These are phyloP conservation scores for Cynopterus brachyotis DNA, from an alignment of 2,113 vertebrate genomes.

Conservation along the genomic window DNA sequence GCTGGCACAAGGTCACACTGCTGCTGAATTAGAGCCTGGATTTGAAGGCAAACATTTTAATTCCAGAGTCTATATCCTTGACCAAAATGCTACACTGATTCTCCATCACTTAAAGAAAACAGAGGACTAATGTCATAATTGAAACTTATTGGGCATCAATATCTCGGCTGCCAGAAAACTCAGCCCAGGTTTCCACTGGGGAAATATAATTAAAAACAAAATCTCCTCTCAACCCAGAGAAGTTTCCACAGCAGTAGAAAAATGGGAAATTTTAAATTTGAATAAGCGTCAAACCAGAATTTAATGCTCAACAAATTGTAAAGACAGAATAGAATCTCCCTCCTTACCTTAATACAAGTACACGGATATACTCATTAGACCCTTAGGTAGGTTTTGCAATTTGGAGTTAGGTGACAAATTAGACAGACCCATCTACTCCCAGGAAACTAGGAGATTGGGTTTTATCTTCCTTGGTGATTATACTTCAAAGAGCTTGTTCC, in stretches of 20 bases:
- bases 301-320: neutral
- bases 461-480: neutral
- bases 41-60: neutral
- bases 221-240: neutral
- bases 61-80: neutral
- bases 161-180: neutral
- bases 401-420: neutral
- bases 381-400: neutral
- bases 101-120: neutral
- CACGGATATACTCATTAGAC: neutral
- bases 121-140: neutral
- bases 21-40: neutral
- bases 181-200: neutral
- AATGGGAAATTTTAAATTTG: neutral
- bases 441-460: neutral
- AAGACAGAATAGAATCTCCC: neutral
- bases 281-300: neutral
- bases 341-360: neutral
- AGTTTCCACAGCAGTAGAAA: neutral
- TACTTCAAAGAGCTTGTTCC: conserved; percentile 36
- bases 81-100: neutral
- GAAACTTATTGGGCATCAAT: neutral
- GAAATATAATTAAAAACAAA: neutral
- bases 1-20: neutral
- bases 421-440: neutral